A percentile compares a stretch with the other conserved stretches of the same genome.
These are phyloP conservation scores for Trichogramma evanescens DNA, from an alignment of 2,888 invertebrate genomes.

Conservation along the genomic window DNA sequence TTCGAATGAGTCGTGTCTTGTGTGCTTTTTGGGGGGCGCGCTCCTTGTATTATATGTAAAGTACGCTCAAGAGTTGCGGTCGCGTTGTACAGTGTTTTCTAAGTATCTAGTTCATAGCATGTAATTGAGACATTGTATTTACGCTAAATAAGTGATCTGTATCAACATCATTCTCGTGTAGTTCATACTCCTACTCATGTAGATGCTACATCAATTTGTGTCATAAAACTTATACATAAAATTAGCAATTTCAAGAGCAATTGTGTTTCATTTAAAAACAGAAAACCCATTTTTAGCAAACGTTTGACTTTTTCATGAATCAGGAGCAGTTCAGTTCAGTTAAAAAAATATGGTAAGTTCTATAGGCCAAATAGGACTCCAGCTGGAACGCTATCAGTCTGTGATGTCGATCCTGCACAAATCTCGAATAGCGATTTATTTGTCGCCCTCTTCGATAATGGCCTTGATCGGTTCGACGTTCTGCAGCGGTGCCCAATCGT, in stretches of 20 bases:
- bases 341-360: neutral
- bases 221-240: slow-evolving; percentile 47
- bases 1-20: slow-evolving; percentile 22
- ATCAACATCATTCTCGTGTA: slow-evolving; percentile 48
- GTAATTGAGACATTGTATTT: slow-evolving; percentile 48
- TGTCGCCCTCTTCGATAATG: too few relatives aligned
- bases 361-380: too few relatives aligned
- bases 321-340: neutral
- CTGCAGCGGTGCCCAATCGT: too few relatives aligned
- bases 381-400: too few relatives aligned
- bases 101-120: slow-evolving; percentile 48
- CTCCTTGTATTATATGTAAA: slow-evolving; percentile 46
- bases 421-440: too few relatives aligned
- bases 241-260: slow-evolving; percentile 46
- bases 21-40: slow-evolving; percentile 26
- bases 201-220: slow-evolving; percentile 49
- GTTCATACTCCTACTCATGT: slow-evolving; percentile 47
- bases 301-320: too few relatives aligned
- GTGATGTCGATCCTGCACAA: too few relatives aligned
- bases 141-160: slow-evolving; percentile 47
- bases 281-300: too few relatives aligned
- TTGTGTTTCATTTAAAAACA: slow-evolving; percentile 6
- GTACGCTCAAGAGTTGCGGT: slow-evolving; percentile 45
- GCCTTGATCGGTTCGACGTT: too few relatives aligned
- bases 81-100: slow-evolving; percentile 49